phyloP scores from a whole-genome alignment of 2,113 vertebrate genomes.

The Morphnarchus princeps region DNA sequence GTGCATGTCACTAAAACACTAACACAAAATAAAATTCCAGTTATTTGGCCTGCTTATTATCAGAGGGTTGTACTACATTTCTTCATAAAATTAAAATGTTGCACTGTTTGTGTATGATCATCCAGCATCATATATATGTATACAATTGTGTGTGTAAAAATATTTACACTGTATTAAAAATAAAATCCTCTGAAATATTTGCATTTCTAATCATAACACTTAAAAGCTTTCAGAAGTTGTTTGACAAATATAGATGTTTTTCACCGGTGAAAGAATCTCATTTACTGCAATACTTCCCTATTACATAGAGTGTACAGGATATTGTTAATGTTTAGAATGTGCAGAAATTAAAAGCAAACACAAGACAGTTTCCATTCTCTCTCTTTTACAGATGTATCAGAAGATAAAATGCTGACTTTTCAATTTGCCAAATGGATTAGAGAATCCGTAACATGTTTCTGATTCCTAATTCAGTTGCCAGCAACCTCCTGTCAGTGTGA shows the following conservation, averaged over 20 bases:
- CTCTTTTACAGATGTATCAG: not conserved
- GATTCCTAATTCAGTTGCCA: not conserved
- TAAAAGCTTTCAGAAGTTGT: not conserved
- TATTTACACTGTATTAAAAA: not conserved
- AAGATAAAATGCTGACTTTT: slow-evolving; percentile 1
- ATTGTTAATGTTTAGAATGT: slow-evolving; percentile 6
- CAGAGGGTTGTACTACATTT: not conserved
- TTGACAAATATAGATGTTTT: not conserved
- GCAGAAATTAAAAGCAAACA: slow-evolving; percentile 48
- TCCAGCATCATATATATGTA: not conserved
- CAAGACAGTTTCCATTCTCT: not conserved
- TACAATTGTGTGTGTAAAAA: not conserved
- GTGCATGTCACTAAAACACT: not conserved
- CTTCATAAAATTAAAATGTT: not conserved
- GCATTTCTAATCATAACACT: not conserved
- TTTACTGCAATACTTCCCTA: not conserved
- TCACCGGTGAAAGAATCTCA: not conserved
- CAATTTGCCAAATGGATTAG: not conserved
- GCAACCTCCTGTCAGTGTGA: not conserved
- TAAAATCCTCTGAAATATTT: not conserved
- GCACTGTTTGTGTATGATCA: not conserved
- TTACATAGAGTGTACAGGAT: not conserved
- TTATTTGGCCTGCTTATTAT: not conserved
- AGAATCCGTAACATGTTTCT: not conserved
- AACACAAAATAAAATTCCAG: not conserved